Evolutionary conservation across 2,113 vertebrate species (phyloP).

Genomic region (Melanocharis versteri): DNA sequence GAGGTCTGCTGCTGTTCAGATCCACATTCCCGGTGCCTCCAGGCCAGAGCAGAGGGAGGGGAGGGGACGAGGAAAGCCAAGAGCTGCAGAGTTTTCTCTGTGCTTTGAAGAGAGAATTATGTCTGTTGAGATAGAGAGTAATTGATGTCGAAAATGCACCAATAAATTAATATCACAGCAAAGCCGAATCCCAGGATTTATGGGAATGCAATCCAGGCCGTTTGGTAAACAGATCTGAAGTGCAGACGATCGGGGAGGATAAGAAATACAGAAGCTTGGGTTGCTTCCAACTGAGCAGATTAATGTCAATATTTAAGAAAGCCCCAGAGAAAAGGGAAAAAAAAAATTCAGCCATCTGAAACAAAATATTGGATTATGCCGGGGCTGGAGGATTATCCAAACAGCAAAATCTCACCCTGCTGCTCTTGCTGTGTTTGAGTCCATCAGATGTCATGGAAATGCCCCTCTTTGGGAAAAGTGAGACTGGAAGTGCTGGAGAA

Average conservation of each 20-base stretch:
- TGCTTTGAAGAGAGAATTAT: conserved; percentile 41
- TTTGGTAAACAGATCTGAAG: conserved; percentile 64
- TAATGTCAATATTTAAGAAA: conserved; percentile 60
- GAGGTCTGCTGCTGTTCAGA: neutral
- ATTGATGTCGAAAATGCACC: conserved; percentile 44
- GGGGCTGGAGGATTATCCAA: neutral
- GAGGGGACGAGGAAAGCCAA: neutral
- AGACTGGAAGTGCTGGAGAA: neutral
- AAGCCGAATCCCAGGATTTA: conserved; percentile 10
- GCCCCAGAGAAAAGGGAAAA: neutral
- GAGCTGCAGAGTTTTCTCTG: neutral
- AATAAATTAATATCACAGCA: conserved; percentile 62
- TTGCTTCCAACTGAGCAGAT: conserved; percentile 55
- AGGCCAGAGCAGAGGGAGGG: neutral
- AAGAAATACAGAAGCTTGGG: conserved; percentile 67
- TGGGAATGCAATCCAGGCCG: neutral
- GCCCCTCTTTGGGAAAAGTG: neutral
- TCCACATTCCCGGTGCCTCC: neutral
- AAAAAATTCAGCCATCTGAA: neutral
- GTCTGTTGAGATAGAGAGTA: conserved; percentile 16
- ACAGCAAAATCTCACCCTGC: neutral
- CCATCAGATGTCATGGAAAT: neutral
- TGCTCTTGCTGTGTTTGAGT: neutral
- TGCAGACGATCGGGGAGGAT: conserved; percentile 42
- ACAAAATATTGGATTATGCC: neutral